phyloP scores from a whole-genome alignment of 1,140 invertebrate genomes.

The Drosophila setifemur region DNA sequence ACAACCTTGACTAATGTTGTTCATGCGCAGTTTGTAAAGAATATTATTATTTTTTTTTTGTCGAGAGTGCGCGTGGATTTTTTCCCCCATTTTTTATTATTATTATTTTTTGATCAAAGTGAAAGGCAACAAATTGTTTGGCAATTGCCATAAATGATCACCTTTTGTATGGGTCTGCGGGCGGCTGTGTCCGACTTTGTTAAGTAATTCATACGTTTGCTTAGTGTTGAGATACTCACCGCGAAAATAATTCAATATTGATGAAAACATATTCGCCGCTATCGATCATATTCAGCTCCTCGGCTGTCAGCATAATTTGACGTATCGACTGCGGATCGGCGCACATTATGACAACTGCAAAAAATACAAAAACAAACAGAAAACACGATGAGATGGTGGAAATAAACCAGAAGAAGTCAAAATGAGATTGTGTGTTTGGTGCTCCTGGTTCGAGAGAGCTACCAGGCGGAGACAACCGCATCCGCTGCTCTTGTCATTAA shows the following conservation, averaged over 20 bases:
- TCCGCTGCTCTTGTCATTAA: slow-evolving; percentile 57
- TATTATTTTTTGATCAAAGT: slow-evolving; percentile 54
- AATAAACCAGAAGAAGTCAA: slow-evolving; percentile 25
- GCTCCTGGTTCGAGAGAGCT: slow-evolving; percentile 13
- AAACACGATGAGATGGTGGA: background rate
- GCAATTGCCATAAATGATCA: slow-evolving; percentile 66
- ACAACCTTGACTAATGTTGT: slow-evolving; percentile 69
- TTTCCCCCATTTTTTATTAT: slow-evolving; percentile 4
- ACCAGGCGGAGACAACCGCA: background rate
- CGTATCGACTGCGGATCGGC: slow-evolving; percentile 93
- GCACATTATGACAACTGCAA: slow-evolving; percentile 97
- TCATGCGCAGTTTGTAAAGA: slow-evolving; percentile 70
- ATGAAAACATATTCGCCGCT: slow-evolving; percentile 99
- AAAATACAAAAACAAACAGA: slow-evolving; percentile 62
- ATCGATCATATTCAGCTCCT: slow-evolving; percentile 95
- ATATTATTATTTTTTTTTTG: slow-evolving; percentile 31
- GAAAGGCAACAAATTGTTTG: slow-evolving; percentile 67
- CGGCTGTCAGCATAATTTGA: slow-evolving; percentile 94
- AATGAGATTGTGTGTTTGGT: slow-evolving; percentile 12
- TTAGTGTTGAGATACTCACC: slow-evolving; percentile 86
- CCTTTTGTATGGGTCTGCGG: slow-evolving; percentile 14
- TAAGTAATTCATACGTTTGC: slow-evolving; percentile 37
- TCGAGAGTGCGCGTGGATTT: slow-evolving; percentile 58
- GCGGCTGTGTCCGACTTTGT: slow-evolving; percentile 18
- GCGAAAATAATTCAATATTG: slow-evolving; percentile 97